Evolutionary conservation across 1,140 invertebrate genomes (phyloP).

Genomic region (Idris sp.): DNA sequence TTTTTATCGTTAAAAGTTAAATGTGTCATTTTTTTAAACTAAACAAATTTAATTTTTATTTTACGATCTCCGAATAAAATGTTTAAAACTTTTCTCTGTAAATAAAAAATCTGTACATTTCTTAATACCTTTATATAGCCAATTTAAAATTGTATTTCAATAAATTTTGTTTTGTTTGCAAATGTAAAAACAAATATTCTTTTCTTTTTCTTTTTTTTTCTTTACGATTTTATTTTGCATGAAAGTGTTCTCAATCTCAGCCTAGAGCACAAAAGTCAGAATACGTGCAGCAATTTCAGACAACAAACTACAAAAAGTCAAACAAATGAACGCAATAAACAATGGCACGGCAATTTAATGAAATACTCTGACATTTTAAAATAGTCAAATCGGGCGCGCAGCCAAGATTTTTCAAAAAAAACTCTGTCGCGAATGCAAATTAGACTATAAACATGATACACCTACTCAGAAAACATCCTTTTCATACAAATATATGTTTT

Average conservation of each 20-base stretch:
- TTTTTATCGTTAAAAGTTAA: background rate
- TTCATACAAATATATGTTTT: conserved; percentile 19
- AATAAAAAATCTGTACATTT: too few species aligned
- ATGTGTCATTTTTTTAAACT: background rate
- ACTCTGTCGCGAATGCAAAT: conserved; percentile 40
- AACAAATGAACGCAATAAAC: conserved; percentile 46
- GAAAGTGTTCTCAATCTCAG: conserved; percentile 18
- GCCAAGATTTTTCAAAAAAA: conserved; percentile 47
- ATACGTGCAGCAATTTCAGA: conserved; percentile 35
- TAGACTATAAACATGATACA: conserved; percentile 27
- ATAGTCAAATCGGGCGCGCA: conserved; percentile 45
- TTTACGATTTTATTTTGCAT: conserved; percentile 34
- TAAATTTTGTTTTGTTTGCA: too few species aligned
- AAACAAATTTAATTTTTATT: too few species aligned
- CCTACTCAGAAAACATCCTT: conserved; percentile 12
- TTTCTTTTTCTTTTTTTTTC: too few species aligned
- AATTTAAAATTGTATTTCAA: conserved; percentile 12
- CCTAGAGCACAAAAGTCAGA: conserved; percentile 4
- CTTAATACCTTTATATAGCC: too few species aligned
- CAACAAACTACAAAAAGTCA: conserved; percentile 49
- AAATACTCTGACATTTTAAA: conserved; percentile 41
- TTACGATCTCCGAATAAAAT: too few species aligned
- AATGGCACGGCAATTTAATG: conserved; percentile 41
- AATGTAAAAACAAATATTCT: too few species aligned
- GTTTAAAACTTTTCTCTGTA: too few species aligned